Conservation (phyloP, 2,888 invertebrate species). For the Lepidochrysops patricia region DNA sequence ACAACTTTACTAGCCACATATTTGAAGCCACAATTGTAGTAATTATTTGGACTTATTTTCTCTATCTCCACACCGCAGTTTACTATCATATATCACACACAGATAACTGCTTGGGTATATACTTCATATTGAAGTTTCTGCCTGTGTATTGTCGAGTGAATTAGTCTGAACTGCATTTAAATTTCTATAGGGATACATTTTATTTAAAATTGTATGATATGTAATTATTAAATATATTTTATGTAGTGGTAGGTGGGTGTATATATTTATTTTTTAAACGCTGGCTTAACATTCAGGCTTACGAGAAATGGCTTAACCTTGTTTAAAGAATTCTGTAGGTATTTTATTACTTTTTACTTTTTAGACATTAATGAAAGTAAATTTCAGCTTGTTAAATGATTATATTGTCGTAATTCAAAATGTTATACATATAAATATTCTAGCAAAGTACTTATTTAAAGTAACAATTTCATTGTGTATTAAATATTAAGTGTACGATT, state of each 20-base stretch:
- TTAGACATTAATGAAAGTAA: neutral
- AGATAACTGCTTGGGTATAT: neutral
- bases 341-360: neutral
- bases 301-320: neutral
- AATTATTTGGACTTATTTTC: neutral
- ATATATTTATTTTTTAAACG: conserved; percentile 2
- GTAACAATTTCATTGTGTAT: conserved; percentile 3
- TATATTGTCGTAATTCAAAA: neutral
- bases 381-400: neutral
- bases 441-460: conserved; percentile 7
- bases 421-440: neutral
- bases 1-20: no score
- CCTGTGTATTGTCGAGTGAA: conserved; percentile 10
- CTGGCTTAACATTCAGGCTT: conserved; percentile 1
- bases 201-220: conserved; percentile 11
- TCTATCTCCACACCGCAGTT: neutral
- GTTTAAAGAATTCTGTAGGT: neutral
- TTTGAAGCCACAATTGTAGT: neutral
- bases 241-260: neutral
- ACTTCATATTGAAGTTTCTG: conserved; percentile 22
- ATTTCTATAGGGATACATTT: neutral
- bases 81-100: neutral
- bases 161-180: conserved; percentile 14
- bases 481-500: neutral
- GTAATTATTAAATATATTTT: conserved; percentile 1